Conservation (phyloP, 2,113 vertebrate species). For the Dipodomys stephensi region DNA sequence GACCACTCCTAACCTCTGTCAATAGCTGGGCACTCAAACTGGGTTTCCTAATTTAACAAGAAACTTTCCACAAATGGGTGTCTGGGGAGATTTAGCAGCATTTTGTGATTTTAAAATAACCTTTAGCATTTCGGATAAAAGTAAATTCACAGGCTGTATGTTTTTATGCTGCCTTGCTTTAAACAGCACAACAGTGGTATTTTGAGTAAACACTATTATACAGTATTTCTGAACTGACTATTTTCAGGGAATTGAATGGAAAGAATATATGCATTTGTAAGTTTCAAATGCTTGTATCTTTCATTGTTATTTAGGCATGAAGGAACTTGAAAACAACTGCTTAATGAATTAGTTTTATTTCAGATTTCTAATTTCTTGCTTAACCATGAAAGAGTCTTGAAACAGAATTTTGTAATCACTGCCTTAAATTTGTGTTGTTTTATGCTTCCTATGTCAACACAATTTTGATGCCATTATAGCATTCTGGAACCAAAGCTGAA, state of each 20-base stretch:
- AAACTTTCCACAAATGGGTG: slow-evolving; percentile 38
- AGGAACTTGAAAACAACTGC: background rate
- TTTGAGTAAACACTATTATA: background rate
- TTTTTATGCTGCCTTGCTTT: background rate
- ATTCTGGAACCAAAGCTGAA: slow-evolving; percentile 7
- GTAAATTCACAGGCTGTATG: background rate
- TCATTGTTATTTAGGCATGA: background rate
- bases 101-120: slow-evolving; percentile 9
- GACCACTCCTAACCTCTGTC: slow-evolving; percentile 9
- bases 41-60: slow-evolving; percentile 54
- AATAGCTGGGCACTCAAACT: background rate
- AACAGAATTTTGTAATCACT: background rate
- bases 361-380: slow-evolving; percentile 3
- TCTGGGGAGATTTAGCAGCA: background rate
- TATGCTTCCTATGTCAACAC: background rate
- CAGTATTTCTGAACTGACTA: background rate
- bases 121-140: slow-evolving; percentile 37
- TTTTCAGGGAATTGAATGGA: background rate
- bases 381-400: background rate
- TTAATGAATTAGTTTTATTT: slow-evolving; percentile 46
- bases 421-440: background rate
- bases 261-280: slow-evolving; percentile 13
- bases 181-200: background rate
- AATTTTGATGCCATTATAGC: background rate
- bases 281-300: slow-evolving; percentile 9